Evolutionary conservation across 2,797 vertebrate genomes (phyloP), one percentile per base, ranked within the genome.

Genomic region (Pampus argenteus): DNA sequence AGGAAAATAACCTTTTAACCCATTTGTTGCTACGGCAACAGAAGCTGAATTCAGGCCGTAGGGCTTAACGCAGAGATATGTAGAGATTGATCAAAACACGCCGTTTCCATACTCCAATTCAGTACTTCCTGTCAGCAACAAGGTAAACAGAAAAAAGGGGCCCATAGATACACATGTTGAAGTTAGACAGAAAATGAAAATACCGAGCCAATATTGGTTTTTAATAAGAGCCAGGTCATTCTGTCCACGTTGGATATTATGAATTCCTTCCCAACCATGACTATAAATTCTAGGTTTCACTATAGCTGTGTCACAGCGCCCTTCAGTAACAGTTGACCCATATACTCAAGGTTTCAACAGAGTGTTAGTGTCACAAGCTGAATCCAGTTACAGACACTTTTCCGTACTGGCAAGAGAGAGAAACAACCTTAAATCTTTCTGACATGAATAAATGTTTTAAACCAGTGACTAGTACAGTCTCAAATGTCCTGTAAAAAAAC

Each of bases 11-110:
- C 82, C 88, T 84, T 89, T 88, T 73, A 85, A 80, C 79, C 78
- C 54, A 73, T 74, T 69, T 89, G 88, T 92, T 91, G 80, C 87
- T 75, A 83, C 54, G 66, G 88, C 74, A 86, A 92, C 90, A 88
- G 81, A 81, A 68, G 72, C 85, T 82, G 83, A 79, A 81, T 86
- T 78, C 28, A 5, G 72, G 80, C 59, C 34, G 5, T 65, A 68
- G 78, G 66, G 81, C 63, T 83, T 51, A 73, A 81, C 44, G 11
- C 17, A 51, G 60, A 77, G 74, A 89, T 73, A 86, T 76, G 84
- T 57, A 63, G 52, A 49, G 57, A 82, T 28, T 73, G 31, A 74
- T 76, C 64, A 80, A 75, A 78, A 87, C 74, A 76, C 4, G 22
- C 23, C 2, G 38, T 72, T 62, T 75, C 69, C 55, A 67, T 8